Conservation (phyloP, 2,888 invertebrate genomes). For the Phasia obesa region DNA sequence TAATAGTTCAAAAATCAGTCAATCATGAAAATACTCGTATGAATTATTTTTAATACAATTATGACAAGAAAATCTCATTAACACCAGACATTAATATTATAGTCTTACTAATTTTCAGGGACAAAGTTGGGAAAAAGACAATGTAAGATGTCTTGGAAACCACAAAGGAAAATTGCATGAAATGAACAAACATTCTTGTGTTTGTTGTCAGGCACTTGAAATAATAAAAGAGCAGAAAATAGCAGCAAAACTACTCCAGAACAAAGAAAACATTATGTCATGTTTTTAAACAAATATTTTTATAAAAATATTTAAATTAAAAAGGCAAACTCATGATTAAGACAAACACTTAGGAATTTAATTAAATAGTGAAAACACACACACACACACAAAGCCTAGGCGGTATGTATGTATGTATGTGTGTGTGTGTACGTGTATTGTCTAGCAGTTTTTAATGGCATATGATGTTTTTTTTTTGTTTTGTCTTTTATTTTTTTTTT, state of each 20-base stretch:
- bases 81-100: constrained; percentile 7
- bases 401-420: background rate
- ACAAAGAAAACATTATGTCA: constrained; percentile 41
- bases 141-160: background rate
- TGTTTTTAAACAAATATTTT: constrained; percentile 13
- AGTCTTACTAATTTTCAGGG: background rate
- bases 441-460: constrained; percentile 35
- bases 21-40: background rate
- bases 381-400: background rate
- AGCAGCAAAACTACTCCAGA: background rate
- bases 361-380: constrained; percentile 3
- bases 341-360: background rate
- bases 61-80: constrained; percentile 42
- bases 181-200: background rate
- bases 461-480: constrained; percentile 20
- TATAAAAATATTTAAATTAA: constrained; percentile 41
- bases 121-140: background rate
- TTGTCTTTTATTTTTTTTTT: constrained; percentile 12
- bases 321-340: constrained; percentile 2
- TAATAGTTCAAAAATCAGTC: background rate
- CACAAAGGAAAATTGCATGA: background rate
- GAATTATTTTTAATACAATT: constrained; percentile 37
- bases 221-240: constrained; percentile 20
- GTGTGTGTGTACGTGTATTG: constrained; percentile 10
- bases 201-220: constrained; percentile 27